Evolutionary conservation across 92 coral and sea anemone species (phyloP), one percentile per base, ranked within the genome.

Genomic region (Epizoanthus illoricatus): DNA sequence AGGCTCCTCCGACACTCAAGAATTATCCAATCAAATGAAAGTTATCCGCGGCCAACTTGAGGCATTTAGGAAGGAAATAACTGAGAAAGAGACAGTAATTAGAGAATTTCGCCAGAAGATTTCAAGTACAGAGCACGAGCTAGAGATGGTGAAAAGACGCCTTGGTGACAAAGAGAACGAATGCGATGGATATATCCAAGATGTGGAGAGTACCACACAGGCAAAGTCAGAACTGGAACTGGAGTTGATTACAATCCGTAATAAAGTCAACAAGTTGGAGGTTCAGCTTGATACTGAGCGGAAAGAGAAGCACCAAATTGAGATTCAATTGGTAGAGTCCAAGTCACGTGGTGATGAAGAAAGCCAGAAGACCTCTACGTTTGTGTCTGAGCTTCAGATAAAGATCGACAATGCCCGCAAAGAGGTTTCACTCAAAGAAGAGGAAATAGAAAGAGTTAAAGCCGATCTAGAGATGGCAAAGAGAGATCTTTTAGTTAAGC

Each of bases 361-460:
- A 39, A 79, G 75, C 8, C 83, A 86, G 36, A 88, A 87, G n/a
- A 87, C 82, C 64, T 87, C 86, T 3, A 86, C 86, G 18, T 93
- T 93, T 74, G 91, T 88, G 17, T 80, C 91, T 43, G 94, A 93
- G 76, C 84, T 93, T 39, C 97, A 93, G 65, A 73, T 76, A 52
- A 90, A 82, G 70, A 86, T 94, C 45, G 99, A 94, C 63, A 92
- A 87, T 19, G 87, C 93, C 39, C 93, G 91, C 79, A 97, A 91
- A 67, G 98, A 97, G 43, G 71, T 94, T 71, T 73, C 70, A 69
- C 85, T 89, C 15, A 94, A 84, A 74, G 99, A 94, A 59, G 97
- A 97, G 45, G 97, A 97, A 52, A 84, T 91, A 20, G 97, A 94
- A 64, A 92, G 87, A 65, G 49, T 97, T 33, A 87, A 94, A 82